phyloP scores from a whole-genome alignment of 2,888 invertebrate genomes.

The Andrena hattorfiana region DNA sequence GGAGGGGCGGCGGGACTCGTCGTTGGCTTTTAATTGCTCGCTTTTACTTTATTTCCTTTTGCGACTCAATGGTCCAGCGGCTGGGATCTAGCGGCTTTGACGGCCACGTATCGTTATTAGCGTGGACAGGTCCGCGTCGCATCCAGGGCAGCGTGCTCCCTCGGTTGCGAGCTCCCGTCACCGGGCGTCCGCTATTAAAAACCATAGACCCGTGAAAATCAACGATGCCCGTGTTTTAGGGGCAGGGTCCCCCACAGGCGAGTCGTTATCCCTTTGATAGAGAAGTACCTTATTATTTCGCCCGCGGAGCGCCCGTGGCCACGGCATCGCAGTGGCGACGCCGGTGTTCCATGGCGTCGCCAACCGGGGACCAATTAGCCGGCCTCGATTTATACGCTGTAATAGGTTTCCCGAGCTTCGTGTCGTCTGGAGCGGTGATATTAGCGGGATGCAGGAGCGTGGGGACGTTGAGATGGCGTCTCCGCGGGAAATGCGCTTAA shows the following conservation, averaged over 20 bases:
- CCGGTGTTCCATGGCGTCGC: too few relatives aligned
- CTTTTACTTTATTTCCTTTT: constrained; percentile 73
- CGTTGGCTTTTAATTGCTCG: constrained; percentile 73
- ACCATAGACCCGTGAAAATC: constrained; percentile 16
- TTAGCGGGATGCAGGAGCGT: too few relatives aligned
- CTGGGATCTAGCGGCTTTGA: constrained; percentile 63
- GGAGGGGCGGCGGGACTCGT: constrained; percentile 33
- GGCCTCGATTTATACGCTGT: too few relatives aligned
- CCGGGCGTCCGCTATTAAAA: constrained; percentile 23
- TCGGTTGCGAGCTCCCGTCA: constrained; percentile 27
- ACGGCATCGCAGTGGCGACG: too few relatives aligned
- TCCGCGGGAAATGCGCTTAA: too few relatives aligned
- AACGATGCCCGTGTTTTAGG: background rate
- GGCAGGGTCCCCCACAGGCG: background rate
- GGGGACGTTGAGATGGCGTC: too few relatives aligned
- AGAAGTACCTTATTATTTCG: too few relatives aligned
- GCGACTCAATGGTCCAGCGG: constrained; percentile 58
- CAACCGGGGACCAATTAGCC: too few relatives aligned
- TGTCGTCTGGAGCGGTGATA: too few relatives aligned
- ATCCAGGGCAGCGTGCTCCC: constrained; percentile 34
- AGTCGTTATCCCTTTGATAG: too few relatives aligned
- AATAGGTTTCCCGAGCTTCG: too few relatives aligned
- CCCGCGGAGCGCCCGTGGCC: too few relatives aligned
- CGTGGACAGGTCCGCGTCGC: constrained; percentile 52
- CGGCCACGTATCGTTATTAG: constrained; percentile 69